Base-by-base conservation (phyloP, 1,140 invertebrate genomes). In the Polypedilum vanderplanki region DNA sequence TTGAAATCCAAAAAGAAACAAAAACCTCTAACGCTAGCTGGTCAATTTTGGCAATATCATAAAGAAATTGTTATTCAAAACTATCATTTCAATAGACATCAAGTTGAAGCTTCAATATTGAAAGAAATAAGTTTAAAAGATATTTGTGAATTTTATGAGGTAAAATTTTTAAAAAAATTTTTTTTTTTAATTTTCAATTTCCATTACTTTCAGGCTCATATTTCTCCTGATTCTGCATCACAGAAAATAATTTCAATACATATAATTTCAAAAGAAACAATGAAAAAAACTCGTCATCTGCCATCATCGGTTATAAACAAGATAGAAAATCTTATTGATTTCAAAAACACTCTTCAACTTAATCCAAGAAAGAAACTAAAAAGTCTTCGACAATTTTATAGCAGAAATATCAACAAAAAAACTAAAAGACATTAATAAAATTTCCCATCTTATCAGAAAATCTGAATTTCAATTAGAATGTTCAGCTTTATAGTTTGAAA, bases 21-120 rank as follows among this genome's bases (percentile, higher is more conserved):
- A 20, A 20, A n/a, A 1, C 65, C 65, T 2, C 1, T 70, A 7
- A 70, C 65, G 0, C 10, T 70, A 9, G 65, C 65, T 10, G 4
- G 15, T 18, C 65, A 70, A 70, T 70, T 70, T 70, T 70, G 65
- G 65, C 65, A 70, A 70, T 70, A 18, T 18, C 65, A 70, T 70
- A 18, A 22, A 1, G 65, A 70, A 70, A 70, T 70, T 20, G 15
- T 17, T 3, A 70, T 5, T 20, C 65, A 70, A 12, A 17, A 70
- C 1, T 70, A 70, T 70, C 65, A 70, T 70, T 70, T 70, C 10
- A 70, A 70, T 70, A 18, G 65, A 70, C 9, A 3, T 1, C 17
- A 70, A 18, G 65, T 70, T 7, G 65, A 70, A 22, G 65, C 65
- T 18, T 70, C 65, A 20, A 70, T 70, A 8, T 20, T 70, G 10